Conservation (phyloP, 2,113 vertebrate genomes). For the Arvicanthis niloticus region DNA sequence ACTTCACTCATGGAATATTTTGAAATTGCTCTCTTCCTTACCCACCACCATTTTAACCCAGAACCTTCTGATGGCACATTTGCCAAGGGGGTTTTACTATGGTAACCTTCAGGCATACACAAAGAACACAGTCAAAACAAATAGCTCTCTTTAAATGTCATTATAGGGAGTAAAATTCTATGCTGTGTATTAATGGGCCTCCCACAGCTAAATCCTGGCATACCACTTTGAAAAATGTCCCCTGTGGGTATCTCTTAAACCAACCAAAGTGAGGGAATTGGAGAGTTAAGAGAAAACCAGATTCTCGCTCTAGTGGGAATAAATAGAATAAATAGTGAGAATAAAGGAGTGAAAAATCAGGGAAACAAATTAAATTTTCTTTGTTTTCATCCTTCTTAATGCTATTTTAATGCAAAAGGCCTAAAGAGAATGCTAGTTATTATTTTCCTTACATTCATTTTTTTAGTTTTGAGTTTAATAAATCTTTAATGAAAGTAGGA, state of each 20-base stretch:
- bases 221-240: slow-evolving; percentile 84
- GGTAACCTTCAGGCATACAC: slow-evolving; percentile 80
- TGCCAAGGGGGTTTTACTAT: slow-evolving; percentile 81
- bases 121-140: slow-evolving; percentile 85
- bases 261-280: slow-evolving; percentile 84
- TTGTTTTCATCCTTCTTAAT: slow-evolving; percentile 79
- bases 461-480: slow-evolving; percentile 79
- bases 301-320: slow-evolving; percentile 76
- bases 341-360: slow-evolving; percentile 78
- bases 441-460: slow-evolving; percentile 69
- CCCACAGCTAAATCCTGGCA: slow-evolving; percentile 84
- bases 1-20: slow-evolving; percentile 74
- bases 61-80: slow-evolving; percentile 78
- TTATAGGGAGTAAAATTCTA: slow-evolving; percentile 83
- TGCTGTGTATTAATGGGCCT: slow-evolving; percentile 85
- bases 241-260: slow-evolving; percentile 84
- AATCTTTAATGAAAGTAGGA: slow-evolving; percentile 74
- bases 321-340: slow-evolving; percentile 78
- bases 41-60: slow-evolving; percentile 72
- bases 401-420: slow-evolving; percentile 77
- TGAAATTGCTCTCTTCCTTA: slow-evolving; percentile 71
- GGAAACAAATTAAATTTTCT: slow-evolving; percentile 78
- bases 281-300: slow-evolving; percentile 79
- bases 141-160: slow-evolving; percentile 84
- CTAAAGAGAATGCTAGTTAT: slow-evolving; percentile 60